These are phyloP conservation scores for Balaeniceps rex DNA, from an alignment of 2,113 vertebrate species.

Conservation along the genomic window DNA sequence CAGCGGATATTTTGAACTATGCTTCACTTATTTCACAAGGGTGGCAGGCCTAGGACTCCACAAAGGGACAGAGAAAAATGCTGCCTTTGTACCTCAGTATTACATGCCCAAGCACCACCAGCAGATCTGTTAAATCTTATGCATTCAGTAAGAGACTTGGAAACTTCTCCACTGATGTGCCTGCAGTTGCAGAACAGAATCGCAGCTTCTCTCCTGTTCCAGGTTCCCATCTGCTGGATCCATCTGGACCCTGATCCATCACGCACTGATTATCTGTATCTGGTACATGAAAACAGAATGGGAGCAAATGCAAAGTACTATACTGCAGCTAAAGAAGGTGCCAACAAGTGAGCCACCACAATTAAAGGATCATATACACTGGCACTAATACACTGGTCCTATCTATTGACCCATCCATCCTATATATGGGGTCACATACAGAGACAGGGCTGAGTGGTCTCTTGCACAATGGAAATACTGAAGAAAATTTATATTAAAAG, in stretches of 20 bases:
- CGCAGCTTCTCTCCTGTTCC: background rate
- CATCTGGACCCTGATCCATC: constrained; percentile 9
- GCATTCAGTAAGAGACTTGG: background rate
- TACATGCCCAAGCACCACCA: background rate
- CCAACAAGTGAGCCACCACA: background rate
- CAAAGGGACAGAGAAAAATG: background rate
- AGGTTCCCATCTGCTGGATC: constrained; percentile 9
- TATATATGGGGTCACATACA: background rate
- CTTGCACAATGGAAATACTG: background rate
- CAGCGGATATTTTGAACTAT: background rate
- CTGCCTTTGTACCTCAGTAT: background rate
- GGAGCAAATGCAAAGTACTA: background rate
- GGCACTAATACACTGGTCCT: background rate
- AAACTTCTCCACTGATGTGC: background rate
- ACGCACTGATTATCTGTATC: background rate
- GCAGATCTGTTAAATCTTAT: background rate
- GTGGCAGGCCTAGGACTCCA: background rate
- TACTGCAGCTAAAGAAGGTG: background rate
- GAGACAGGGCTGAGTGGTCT: background rate
- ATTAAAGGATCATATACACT: background rate
- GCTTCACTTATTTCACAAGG: background rate
- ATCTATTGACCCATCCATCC: background rate
- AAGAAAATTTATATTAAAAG: background rate
- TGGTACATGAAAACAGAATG: background rate
- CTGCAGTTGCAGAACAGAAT: background rate